Base-by-base conservation (phyloP, 2,797 vertebrate species). In the Protosalanx chinensis region DNA sequence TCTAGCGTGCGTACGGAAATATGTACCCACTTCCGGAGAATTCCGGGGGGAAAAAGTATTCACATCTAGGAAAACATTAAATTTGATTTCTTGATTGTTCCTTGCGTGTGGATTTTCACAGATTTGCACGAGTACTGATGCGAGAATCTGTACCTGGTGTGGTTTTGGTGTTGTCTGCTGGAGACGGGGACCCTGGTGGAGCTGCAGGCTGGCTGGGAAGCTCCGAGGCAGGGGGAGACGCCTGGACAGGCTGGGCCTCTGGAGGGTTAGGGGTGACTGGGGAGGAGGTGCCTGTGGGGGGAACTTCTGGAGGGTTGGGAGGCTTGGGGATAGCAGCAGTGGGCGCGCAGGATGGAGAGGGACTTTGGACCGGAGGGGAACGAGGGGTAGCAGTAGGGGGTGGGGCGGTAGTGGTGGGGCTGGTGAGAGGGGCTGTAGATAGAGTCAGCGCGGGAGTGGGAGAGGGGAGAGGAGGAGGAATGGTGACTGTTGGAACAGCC, bases 141-240 rank as follows among this genome's bases (percentile, higher is more conserved):
- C 8, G 13, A 68, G 7, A 33, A 58, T 20, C 5, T 74, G 86
- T 91, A 93, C 93, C 93, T 88, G 86, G 67, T 37, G 71, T 61
- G 65, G 70, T 81, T 61, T 76, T 81, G 74, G 80, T 80, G 77
- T 76, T 81, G 78, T 85, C 86, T 76, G 72, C 61, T 62, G 83
- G 68, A 66, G 70, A 72, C 49, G 69, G 60, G 56, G 75, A 33
- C 63, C 80, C 70, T 53, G 65, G 20, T 62, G 70, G 64, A 56
- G 15, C 51, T 41, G 68, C 74, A 70, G 87, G 63, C 5, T 74
- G 82, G 37, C 75, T 46, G 0, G 82, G 60, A 66, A 76, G 74
- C 67, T 90, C 90, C 20, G 66, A 41, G 66, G 78, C 70, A 70
- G 80, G 70, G 41, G 84, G 33, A 37, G 82, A 75, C 66, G 88